Percentiles rank a stretch among this genome's conserved stretches.
These are phyloP conservation scores for Xylota sylvarum DNA, from an alignment of 2,888 invertebrate species.

Conservation along the genomic window DNA sequence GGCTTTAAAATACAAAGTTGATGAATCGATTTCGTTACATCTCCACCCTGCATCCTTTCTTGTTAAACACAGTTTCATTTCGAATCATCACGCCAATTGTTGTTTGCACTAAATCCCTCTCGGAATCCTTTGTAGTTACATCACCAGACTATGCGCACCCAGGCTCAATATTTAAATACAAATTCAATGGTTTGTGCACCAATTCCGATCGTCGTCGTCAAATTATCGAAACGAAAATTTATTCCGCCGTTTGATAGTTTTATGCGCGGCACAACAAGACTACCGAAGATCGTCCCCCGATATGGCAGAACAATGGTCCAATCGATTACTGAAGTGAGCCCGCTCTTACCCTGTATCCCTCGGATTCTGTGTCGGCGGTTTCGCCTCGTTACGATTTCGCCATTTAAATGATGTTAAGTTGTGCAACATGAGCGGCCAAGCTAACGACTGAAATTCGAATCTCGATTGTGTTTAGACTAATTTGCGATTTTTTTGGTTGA, in stretches of 20 bases:
- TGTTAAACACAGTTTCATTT: conserved; percentile 4
- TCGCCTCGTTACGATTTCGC: conserved; percentile 29
- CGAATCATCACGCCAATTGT: conserved; percentile 16
- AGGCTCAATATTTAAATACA: conserved; percentile 15
- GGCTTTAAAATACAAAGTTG: too few relatives aligned
- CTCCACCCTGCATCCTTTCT: not conserved
- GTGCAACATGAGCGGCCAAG: not conserved
- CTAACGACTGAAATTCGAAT: conserved; percentile 7
- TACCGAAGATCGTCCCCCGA: conserved; percentile 36
- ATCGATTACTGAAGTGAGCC: conserved; percentile 14
- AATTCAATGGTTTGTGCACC: conserved; percentile 32
- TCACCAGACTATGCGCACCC: not conserved
- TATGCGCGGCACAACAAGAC: conserved; percentile 36
- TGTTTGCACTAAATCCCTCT: conserved; percentile 5
- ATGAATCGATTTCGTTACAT: too few relatives aligned
- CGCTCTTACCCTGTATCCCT: not conserved
- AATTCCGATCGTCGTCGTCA: conserved; percentile 23
- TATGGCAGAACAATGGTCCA: conserved; percentile 57
- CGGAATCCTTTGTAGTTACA: conserved; percentile 39
- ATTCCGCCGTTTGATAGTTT: conserved; percentile 48
- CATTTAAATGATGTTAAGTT: conserved; percentile 48
- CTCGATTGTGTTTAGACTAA: conserved; percentile 12
- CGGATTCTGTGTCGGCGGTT: conserved; percentile 13
- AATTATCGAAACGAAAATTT: conserved; percentile 56
- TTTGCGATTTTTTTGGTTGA: conserved; percentile 24